Evolutionary conservation across 2,888 invertebrate genomes (phyloP).

Genomic region (Hypomecis atomaria): DNA sequence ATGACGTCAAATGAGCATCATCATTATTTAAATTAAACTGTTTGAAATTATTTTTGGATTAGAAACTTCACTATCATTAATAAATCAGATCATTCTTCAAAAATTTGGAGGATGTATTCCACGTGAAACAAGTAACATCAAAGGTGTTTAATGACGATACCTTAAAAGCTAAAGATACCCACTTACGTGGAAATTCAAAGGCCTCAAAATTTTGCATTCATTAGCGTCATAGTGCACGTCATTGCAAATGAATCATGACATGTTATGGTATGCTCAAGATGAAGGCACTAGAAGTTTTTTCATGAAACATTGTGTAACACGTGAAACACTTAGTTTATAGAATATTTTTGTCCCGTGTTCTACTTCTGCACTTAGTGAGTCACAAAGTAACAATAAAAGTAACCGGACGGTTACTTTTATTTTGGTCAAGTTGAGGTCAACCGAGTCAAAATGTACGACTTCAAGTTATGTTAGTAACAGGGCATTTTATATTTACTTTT

Average conservation of each 20-base stretch:
- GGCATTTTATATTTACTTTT: no score
- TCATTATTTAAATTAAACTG: no score
- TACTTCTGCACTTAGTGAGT: slow-evolving; percentile 5
- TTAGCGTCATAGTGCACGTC: slow-evolving; percentile 58
- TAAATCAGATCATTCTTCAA: no score
- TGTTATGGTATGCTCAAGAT: slow-evolving; percentile 25
- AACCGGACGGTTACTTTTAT: slow-evolving; percentile 10
- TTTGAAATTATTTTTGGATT: no score
- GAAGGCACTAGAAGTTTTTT: slow-evolving; percentile 45
- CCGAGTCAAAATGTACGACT: not conserved
- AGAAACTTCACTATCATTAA: no score
- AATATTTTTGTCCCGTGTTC: not conserved
- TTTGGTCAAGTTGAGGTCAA: not conserved
- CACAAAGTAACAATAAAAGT: no score
- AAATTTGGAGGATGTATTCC: not conserved
- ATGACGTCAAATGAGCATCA: no score
- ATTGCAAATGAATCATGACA: slow-evolving; percentile 57
- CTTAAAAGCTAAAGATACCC: not conserved
- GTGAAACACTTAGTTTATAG: slow-evolving; percentile 12
- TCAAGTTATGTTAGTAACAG: not conserved
- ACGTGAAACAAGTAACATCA: slow-evolving; percentile 8
- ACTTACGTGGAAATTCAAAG: slow-evolving; percentile 35
- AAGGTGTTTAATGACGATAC: not conserved
- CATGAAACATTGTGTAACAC: slow-evolving; percentile 27
- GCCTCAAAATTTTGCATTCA: slow-evolving; percentile 50